Evolutionary conservation across 2,888 invertebrate genomes (phyloP).

Genomic region (Criorhina ranunculi): DNA sequence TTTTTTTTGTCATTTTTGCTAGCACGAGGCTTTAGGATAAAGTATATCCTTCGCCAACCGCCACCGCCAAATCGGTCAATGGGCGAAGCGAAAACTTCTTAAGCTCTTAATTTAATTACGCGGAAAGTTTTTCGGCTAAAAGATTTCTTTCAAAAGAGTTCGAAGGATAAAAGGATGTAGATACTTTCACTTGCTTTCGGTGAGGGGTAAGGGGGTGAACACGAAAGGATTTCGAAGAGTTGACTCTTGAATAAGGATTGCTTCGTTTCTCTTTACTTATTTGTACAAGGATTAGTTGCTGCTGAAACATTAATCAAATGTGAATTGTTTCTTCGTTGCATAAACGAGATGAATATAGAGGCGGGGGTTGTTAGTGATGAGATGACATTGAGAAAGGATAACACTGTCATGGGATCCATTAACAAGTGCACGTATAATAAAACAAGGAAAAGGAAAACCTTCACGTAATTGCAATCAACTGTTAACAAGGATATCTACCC

Average conservation of each 20-base stretch:
- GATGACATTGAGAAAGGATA: constrained; percentile 1
- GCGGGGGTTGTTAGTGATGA: background rate
- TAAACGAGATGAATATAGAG: no score
- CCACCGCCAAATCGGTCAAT: constrained; percentile 24
- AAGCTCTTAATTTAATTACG: constrained; percentile 66
- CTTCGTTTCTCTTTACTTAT: background rate
- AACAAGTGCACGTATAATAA: constrained; percentile 10
- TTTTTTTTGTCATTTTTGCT: constrained; percentile 5
- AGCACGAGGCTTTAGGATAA: constrained; percentile 25
- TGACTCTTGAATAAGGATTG: constrained; percentile 21
- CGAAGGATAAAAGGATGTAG: background rate
- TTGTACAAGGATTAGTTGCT: constrained; percentile 10
- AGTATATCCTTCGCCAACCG: background rate
- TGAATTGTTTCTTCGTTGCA: constrained; percentile 2
- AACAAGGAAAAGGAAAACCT: background rate
- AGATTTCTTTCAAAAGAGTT: constrained; percentile 16
- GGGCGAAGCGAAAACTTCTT: constrained; percentile 56
- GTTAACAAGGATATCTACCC: constrained; percentile 16
- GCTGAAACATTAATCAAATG: constrained; percentile 35
- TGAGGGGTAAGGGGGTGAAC: no score
- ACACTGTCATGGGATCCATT: constrained; percentile 27
- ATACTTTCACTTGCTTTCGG: background rate
- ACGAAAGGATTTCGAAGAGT: constrained; percentile 11
- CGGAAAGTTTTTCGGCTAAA: constrained; percentile 48
- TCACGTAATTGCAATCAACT: constrained; percentile 45